Percentiles rank a stretch among this genome's conserved stretches.
phyloP scores from a whole-genome alignment of 2,113 vertebrate genomes.

The Campylomormyrus numenius region DNA sequence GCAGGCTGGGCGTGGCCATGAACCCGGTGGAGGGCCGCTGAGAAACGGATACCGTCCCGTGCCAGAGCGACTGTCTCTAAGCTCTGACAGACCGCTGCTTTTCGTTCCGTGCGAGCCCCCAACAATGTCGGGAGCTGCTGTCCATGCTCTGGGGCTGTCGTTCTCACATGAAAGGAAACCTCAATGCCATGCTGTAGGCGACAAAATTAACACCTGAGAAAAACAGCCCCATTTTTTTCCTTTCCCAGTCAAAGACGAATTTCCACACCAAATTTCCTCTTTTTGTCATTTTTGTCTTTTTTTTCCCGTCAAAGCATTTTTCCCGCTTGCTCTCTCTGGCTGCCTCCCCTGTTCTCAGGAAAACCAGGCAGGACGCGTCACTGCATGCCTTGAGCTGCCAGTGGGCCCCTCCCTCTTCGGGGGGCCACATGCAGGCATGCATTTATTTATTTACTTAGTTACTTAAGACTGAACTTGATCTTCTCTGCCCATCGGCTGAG shows the following conservation, averaged over 20 bases:
- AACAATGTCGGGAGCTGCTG: not conserved
- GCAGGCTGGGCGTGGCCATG: not conserved
- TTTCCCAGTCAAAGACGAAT: not conserved
- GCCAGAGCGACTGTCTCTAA: not conserved
- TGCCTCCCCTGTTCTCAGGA: not conserved
- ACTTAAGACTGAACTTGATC: constrained; percentile 22
- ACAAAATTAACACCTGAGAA: not conserved
- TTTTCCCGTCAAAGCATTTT: not conserved
- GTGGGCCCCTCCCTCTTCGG: not conserved
- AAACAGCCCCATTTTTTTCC: not conserved
- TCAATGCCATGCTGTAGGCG: not conserved
- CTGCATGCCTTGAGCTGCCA: not conserved
- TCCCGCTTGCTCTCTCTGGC: not conserved
- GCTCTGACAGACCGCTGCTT: not conserved
- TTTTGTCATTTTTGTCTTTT: not conserved
- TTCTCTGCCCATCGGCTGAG: constrained; percentile 42
- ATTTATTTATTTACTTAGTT: constrained; percentile 42
- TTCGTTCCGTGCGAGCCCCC: not conserved
- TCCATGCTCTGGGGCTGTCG: not conserved
- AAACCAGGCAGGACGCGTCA: not conserved
- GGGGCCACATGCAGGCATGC: constrained; percentile 12
- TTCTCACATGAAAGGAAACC: not conserved
- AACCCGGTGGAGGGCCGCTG: not conserved
- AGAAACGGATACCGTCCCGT: not conserved
- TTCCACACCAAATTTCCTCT: not conserved